Base-by-base conservation (phyloP, 2,888 invertebrate genomes). In the Metalampra italica region DNA sequence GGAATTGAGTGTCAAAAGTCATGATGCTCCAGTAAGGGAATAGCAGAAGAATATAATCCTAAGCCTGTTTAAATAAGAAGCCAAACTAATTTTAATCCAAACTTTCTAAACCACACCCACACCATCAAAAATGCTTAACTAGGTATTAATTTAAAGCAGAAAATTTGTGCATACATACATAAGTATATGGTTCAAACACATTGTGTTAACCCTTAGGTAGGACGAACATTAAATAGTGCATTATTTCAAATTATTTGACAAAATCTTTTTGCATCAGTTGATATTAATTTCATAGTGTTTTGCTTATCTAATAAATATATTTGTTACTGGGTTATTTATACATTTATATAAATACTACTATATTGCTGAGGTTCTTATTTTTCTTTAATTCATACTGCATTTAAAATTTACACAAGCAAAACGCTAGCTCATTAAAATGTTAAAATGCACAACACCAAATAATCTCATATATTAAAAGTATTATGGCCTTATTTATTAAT, bases 401-500 rank as follows among this genome's bases (percentile, higher is more conserved):
- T 22, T 22, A 22, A 22, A 22, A 22, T 22, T 22, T 22, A 22
- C 22, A 22, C 22, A 22, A 22, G 22, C 22, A 22, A 22, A 22
- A 22, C 22, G 22, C 32, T 32, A 36, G 36, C n/a, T n/a, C 36
- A 36, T 36, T n/a, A 36, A 45, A 45, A 44, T 36, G 34, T 44
- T 40, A 43, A 37, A 47, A 45, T 47, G 47, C 38, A 45, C 46
- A 46, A 47, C 45, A 47, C 39, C 47, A 47, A 45, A 45, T 51
- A 51, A 51, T 51, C 51, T 51, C 47, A 47, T 36, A 29, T 29
- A 29, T 29, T 36, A 43, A 34, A 36, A 41, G 12, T 44, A 29
- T 34, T 29, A 47, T 50, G 40, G 44, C 44, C 36, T 29, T 38
- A 13, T 13, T 30, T 5, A 15, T 29, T 37, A 41, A 40, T 46